Conservation (phyloP, 1,140 invertebrate genomes). For the Caenorhabditis elegans region DNA sequence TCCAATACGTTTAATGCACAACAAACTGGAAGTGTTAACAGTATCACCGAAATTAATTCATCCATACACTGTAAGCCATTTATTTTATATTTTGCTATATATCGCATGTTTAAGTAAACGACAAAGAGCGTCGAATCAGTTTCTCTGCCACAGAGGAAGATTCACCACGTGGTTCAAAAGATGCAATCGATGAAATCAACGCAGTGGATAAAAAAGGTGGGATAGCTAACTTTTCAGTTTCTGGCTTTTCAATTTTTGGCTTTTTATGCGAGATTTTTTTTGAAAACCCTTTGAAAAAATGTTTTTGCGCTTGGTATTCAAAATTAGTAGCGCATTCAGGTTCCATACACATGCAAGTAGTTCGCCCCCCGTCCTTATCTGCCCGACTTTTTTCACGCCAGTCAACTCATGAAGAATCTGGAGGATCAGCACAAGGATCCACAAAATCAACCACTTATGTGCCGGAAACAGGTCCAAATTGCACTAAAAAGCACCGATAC, state of each 20-base stretch:
- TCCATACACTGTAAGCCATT: conserved; percentile 49
- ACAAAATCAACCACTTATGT: conserved; percentile 39
- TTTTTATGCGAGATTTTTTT: no score
- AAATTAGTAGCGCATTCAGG: neutral
- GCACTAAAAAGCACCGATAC: neutral
- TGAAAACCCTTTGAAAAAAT: no score
- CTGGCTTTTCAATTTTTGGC: neutral
- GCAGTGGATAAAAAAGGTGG: conserved; percentile 58
- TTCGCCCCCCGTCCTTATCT: conserved; percentile 36
- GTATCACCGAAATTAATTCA: conserved; percentile 62
- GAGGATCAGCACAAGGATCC: conserved; percentile 32
- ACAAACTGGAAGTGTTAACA: conserved; percentile 60
- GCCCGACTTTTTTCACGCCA: conserved; percentile 40
- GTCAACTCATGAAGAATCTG: conserved; percentile 34
- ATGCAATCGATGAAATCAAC: conserved; percentile 54
- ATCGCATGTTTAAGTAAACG: conserved; percentile 32
- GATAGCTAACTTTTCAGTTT: neutral
- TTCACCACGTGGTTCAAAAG: conserved; percentile 65
- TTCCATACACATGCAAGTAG: neutral
- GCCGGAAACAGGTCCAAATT: conserved; percentile 21
- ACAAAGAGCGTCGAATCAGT: conserved; percentile 61
- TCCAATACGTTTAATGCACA: conserved; percentile 65
- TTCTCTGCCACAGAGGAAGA: conserved; percentile 67
- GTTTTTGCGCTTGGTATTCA: neutral
- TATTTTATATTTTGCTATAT: neutral